Base-by-base conservation (phyloP, 2,888 invertebrate species). In the Laothoe populi region DNA sequence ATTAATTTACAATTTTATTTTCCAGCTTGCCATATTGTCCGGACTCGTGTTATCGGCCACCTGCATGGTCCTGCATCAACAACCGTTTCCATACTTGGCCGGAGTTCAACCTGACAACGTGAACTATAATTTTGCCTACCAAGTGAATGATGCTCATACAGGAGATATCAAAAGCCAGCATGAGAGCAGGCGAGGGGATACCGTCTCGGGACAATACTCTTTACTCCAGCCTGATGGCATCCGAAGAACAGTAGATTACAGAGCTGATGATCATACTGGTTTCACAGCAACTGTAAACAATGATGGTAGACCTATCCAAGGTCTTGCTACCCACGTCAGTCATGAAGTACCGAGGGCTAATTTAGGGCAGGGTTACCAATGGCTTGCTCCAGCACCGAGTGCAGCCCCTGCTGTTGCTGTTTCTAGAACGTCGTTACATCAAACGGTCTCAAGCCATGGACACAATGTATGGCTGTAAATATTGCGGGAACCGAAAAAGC, bases 91-190 rank as follows among this genome's bases (percentile, higher is more conserved):
- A n/a, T 40, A 74, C 2, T 58, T 72, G 5, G 49, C 72, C 0
- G 73, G 74, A 8, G 63, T 75, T 4, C 79, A 82, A 58, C 79
- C 81, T 21, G 70, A 75, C 21, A 77, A 77, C 16, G 90, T 90
- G 0, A 89, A 88, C 76, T 94, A 94, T 78, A 89, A 90, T 70
- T 94, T 92, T 69, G 90, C 92, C 2, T 94, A 94, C 67, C 91
- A 93, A 58, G 93, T 94, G 23, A 93, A 94, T 67, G 93, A 94
- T 65, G 80, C 80, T 2, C 79, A 88, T 26, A 94, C 94, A 0
- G 94, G 94, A 16, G 94, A 94, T 69, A 79, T 90, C 46, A 94
- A 94, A 69, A 92, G 84, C 68, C 94, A 94, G 67, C 88, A 89
- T 0, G 94, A 94, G 72, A 87, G 83, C 62, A 83, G 94, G 46